Conservation (phyloP, 2,888 invertebrate genomes). For the Caenorhabditis auriculariae region DNA sequence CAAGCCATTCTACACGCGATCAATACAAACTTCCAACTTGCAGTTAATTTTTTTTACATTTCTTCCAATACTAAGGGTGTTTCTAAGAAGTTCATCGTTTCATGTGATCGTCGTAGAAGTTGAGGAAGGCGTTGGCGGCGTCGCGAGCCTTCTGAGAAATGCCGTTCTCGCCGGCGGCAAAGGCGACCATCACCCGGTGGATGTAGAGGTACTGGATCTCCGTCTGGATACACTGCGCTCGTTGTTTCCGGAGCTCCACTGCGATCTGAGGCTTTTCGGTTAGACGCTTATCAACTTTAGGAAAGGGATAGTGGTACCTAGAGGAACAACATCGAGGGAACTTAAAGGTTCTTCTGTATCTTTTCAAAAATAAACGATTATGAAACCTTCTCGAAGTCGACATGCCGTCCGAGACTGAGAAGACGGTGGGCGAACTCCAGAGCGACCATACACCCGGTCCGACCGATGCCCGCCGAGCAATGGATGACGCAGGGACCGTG, state of each 20-base stretch:
- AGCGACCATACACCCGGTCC: slow-evolving; percentile 44
- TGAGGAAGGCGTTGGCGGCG: slow-evolving; percentile 16
- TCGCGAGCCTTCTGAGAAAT: slow-evolving; percentile 15
- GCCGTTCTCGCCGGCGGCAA: slow-evolving; percentile 15
- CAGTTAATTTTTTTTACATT: too few relatives aligned
- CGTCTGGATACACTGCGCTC: slow-evolving; percentile 43
- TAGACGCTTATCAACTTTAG: background rate
- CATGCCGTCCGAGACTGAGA: slow-evolving; percentile 19
- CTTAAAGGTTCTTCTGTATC: background rate
- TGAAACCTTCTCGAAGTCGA: slow-evolving; percentile 39
- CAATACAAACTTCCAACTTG: too few relatives aligned
- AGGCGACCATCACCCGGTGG: slow-evolving; percentile 36
- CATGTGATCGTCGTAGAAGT: slow-evolving; percentile 18
- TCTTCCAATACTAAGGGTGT: too few relatives aligned
- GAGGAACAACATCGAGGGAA: background rate
- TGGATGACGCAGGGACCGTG: slow-evolving; percentile 37
- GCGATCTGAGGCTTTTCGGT: slow-evolving; percentile 23
- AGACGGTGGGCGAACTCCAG: slow-evolving; percentile 37
- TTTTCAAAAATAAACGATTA: background rate
- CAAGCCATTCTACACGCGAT: too few relatives aligned
- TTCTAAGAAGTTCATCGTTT: slow-evolving; percentile 6
- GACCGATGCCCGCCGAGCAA: slow-evolving; percentile 47
- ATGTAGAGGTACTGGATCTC: slow-evolving; percentile 49
- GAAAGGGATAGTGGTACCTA: background rate
- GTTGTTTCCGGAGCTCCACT: slow-evolving; percentile 28